Percentiles rank a stretch among this genome's conserved stretches.
These are phyloP conservation scores for Ceratina japonica DNA, from an alignment of 1,140 invertebrate species.

Conservation along the genomic window DNA sequence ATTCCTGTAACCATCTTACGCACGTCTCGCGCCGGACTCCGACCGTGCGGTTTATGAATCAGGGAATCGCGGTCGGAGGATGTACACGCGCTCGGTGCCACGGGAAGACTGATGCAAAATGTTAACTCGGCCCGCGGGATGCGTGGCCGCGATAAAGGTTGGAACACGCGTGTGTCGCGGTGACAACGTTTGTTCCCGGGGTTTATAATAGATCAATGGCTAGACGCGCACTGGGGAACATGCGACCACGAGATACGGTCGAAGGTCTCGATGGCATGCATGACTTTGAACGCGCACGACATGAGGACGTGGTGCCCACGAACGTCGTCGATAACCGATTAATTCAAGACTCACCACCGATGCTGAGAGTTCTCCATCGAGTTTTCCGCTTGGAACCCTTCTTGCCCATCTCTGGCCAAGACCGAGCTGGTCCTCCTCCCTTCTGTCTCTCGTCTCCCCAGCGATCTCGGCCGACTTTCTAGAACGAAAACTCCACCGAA, in stretches of 20 bases:
- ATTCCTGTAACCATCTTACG: not conserved
- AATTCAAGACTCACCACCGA: conserved; percentile 73
- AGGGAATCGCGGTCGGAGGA: too few species aligned
- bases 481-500: conserved; percentile 50
- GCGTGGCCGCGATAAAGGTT: not conserved
- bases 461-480: conserved; percentile 49
- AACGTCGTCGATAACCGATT: not conserved
- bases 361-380: conserved; percentile 78
- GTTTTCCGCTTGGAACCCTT: conserved; percentile 79
- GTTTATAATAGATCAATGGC: conserved; percentile 9
- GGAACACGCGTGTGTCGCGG: not conserved
- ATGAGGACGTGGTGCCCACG: too few species aligned
- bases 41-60: too few species aligned
- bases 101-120: not conserved
- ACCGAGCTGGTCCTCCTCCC: conserved; percentile 51
- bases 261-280: conserved; percentile 1
- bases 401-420: conserved; percentile 76
- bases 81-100: not conserved
- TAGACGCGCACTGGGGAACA: not conserved
- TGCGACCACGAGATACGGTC: not conserved
- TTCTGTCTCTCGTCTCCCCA: conserved; percentile 49
- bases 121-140: not conserved
- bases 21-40: too few species aligned
- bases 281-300: not conserved
- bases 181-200: not conserved